Percentiles rank a stretch among this genome's conserved stretches.
Conservation (phyloP, 2,888 invertebrate genomes). For the Drosophila vallismaia region DNA sequence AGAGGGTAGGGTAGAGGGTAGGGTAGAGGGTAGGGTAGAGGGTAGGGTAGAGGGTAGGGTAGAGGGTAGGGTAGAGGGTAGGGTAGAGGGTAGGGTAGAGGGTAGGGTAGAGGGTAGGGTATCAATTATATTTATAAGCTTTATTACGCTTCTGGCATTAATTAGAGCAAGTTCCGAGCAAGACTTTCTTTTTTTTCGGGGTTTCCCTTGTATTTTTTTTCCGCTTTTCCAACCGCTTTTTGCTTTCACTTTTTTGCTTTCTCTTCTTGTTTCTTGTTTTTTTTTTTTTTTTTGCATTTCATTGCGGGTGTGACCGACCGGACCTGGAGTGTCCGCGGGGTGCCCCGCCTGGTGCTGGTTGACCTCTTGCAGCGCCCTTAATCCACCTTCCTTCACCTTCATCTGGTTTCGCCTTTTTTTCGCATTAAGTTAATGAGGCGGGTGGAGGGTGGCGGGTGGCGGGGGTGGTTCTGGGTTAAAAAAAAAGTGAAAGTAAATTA, state of each 20-base stretch:
- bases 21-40: background rate
- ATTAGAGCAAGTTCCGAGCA: background rate
- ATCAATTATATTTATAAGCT: slow-evolving; percentile 4
- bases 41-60: background rate
- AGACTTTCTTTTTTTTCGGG: background rate
- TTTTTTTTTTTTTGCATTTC: background rate
- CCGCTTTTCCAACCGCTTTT: background rate
- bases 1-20: background rate
- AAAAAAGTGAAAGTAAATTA: slow-evolving; percentile 19
- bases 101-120: background rate
- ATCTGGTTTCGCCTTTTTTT: slow-evolving; percentile 34
- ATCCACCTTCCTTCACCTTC: slow-evolving; percentile 26
- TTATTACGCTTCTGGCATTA: background rate
- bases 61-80: background rate
- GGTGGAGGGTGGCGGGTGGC: too few species aligned
- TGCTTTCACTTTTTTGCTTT: background rate
- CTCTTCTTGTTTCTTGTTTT: background rate
- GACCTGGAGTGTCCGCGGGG: slow-evolving; percentile 2
- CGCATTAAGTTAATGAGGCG: slow-evolving; percentile 61
- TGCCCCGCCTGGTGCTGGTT: background rate
- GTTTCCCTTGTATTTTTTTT: background rate
- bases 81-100: background rate
- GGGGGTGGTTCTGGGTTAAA: background rate
- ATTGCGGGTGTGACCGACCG: slow-evolving; percentile 11
- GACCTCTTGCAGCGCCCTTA: slow-evolving; percentile 21